Percentiles rank a stretch among this genome's conserved stretches.
Evolutionary conservation across 1,140 invertebrate genomes (phyloP).

Genomic region (Berghia stephanieae): DNA sequence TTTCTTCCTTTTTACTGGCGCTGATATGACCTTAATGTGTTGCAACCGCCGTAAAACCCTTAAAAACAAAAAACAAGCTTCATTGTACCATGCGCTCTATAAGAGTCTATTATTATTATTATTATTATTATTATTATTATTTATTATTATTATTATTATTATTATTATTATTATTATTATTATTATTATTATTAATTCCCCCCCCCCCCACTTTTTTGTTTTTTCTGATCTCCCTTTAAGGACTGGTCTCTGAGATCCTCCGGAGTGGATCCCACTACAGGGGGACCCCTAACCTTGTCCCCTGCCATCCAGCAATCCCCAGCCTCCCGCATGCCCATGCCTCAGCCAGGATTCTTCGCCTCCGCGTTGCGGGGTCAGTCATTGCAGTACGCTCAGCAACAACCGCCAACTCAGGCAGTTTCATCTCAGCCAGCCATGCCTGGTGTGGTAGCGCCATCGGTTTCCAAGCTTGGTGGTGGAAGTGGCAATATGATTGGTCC

Average conservation of each 20-base stretch:
- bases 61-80: too few relatives aligned
- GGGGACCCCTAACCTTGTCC: slow-evolving; percentile 42
- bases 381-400: slow-evolving; percentile 49
- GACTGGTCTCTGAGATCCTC: slow-evolving; percentile 52
- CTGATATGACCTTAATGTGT: too few relatives aligned
- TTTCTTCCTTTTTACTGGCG: too few relatives aligned
- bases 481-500: too few relatives aligned
- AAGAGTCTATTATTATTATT: not conserved
- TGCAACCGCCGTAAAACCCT: too few relatives aligned
- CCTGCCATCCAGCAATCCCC: slow-evolving; percentile 36
- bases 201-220: too few relatives aligned
- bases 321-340: slow-evolving; percentile 36
- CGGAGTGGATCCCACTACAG: slow-evolving; percentile 36
- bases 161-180: not conserved
- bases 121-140: not conserved
- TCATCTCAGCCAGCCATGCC: too few relatives aligned
- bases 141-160: slow-evolving; percentile 14
- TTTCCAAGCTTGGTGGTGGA: too few relatives aligned
- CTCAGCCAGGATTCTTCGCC: slow-evolving; percentile 52
- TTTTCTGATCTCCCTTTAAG: not conserved
- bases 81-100: not conserved
- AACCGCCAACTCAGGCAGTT: slow-evolving; percentile 14
- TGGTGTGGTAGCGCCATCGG: too few relatives aligned
- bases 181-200: not conserved
- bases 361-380: slow-evolving; percentile 52